Evolutionary conservation across 2,888 invertebrate species (phyloP), one percentile per base, ranked within the genome.

Genomic region (Melieria omissa): DNA sequence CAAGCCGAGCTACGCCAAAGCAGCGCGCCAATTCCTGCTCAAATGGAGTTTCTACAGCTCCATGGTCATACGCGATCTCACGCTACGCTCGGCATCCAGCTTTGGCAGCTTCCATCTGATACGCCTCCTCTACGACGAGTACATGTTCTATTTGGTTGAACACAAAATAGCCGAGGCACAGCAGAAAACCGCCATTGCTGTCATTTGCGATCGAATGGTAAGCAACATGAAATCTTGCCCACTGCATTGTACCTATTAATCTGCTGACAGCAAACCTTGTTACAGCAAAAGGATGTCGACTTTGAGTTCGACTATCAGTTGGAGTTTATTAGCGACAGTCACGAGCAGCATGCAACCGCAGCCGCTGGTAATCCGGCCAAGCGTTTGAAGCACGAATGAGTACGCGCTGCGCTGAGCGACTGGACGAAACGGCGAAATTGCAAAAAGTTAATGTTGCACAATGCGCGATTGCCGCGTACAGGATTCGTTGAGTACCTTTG

Each of bases 11-110:
- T 96, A 95, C 88, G 92, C 94, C 29, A 92, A 93, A 84, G 93
- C 94, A 66, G 96, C 95, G 6, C 89, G 96, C 63, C 95, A 98
- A 84, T 97, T 99, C 89, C 90, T 99, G 80, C 92, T 99, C 75
- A 98, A 98, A 88, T 99, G 99, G 99, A 98, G 97, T 78, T 99
- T 98, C 89, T 99, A 98, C 86, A 96, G 97, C 86, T 98, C 98
- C 71, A 96, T 98, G 92, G 97, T 99, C 72, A 99, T 99, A 80
- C 91, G 99, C 63, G 99, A 99, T 88, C 90, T 99, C 77, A 99
- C 99, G 60, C 89, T 99, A 76, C 89, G 96, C 79, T 98, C 98
- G 74, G 99, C 99, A 54, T 96, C 98, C 41, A 98, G 98, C 87
- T 99, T 99, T 89, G 99, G 99, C 67, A 98, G 98, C 77, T 99